Conservation (phyloP, 2,888 invertebrate species). For the Athrips mouffetella region DNA sequence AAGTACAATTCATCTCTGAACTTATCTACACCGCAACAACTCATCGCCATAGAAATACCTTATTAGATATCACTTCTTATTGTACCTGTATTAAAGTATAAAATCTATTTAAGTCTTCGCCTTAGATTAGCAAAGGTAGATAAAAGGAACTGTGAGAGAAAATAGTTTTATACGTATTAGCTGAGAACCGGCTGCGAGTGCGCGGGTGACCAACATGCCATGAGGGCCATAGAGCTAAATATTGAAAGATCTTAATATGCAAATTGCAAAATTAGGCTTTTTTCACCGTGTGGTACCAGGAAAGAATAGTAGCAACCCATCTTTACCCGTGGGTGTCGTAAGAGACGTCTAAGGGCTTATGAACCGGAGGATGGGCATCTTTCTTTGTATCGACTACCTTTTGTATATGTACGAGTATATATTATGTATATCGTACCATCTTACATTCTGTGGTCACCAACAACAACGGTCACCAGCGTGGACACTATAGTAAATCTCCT, state of each 20-base stretch:
- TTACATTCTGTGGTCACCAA: too few relatives aligned
- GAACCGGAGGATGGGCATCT: too few relatives aligned
- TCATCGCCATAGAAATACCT: neutral
- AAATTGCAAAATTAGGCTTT: neutral
- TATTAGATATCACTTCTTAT: constrained; percentile 2
- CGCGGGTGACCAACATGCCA: constrained; percentile 48
- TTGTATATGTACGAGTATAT: too few relatives aligned
- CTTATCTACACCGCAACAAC: neutral
- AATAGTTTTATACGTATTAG: constrained; percentile 31
- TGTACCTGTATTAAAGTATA: neutral
- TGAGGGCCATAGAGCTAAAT: constrained; percentile 45
- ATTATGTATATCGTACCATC: too few relatives aligned
- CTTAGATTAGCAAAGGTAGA: constrained; percentile 8
- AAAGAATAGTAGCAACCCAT: too few relatives aligned
- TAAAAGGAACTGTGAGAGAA: constrained; percentile 20
- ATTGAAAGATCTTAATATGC: constrained; percentile 14
- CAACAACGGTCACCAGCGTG: too few relatives aligned
- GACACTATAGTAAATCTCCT: too few relatives aligned
- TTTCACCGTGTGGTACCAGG: too few relatives aligned
- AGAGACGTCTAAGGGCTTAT: too few relatives aligned
- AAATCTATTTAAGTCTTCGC: constrained; percentile 3
- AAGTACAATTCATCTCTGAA: neutral
- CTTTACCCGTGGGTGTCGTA: too few relatives aligned
- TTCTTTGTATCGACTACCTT: too few relatives aligned
- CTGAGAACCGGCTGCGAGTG: constrained; percentile 50